A percentile compares a stretch with the other conserved stretches of the same genome.
Evolutionary conservation across 2,888 invertebrate species (phyloP).

Genomic region (Athrips mouffetella): DNA sequence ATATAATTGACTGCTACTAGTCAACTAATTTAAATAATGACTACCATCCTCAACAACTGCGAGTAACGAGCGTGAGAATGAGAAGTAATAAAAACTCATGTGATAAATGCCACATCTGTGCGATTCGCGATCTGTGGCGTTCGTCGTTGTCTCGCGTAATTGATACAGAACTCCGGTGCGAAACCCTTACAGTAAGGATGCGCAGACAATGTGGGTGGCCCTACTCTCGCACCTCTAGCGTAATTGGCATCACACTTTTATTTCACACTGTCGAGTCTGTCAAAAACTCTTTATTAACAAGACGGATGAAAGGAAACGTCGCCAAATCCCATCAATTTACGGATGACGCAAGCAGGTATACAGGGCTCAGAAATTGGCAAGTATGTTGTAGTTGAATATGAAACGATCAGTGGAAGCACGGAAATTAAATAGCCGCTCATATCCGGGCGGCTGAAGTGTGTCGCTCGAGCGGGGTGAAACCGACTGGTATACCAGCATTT

Average conservation of each 20-base stretch:
- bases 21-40: constrained; percentile 6
- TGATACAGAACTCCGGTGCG: constrained; percentile 17
- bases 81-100: background rate
- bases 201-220: constrained; percentile 9
- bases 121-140: constrained; percentile 2
- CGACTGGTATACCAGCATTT: no score
- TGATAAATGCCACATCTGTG: constrained; percentile 6
- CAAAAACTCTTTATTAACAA: background rate
- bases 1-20: background rate
- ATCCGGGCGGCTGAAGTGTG: constrained; percentile 58
- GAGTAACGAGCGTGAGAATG: constrained; percentile 4
- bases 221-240: constrained; percentile 5
- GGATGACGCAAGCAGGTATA: background rate
- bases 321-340: constrained; percentile 1
- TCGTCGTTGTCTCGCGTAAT: constrained; percentile 18
- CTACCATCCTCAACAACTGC: background rate
- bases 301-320: constrained; percentile 3
- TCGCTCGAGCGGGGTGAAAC: constrained; percentile 26
- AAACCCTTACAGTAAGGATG: background rate
- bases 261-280: constrained; percentile 1
- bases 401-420: constrained; percentile 65
- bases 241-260: constrained; percentile 8
- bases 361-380: constrained; percentile 42
- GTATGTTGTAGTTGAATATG: constrained; percentile 50
- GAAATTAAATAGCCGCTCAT: constrained; percentile 75